These are phyloP conservation scores for Anguilla pacifica DNA, from an alignment of 2,797 vertebrate genomes.

Conservation along the genomic window DNA sequence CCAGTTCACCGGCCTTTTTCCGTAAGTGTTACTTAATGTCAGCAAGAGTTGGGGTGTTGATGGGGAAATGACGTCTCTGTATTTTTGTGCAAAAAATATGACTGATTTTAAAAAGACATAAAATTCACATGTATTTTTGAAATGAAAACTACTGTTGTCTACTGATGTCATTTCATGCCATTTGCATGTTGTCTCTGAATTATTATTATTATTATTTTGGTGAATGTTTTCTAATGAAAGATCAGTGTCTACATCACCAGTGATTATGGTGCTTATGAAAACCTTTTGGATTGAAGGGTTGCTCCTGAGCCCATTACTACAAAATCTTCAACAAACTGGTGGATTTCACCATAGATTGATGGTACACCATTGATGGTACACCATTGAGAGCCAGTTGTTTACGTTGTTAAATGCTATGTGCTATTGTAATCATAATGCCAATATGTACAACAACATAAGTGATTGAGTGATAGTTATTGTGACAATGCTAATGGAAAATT, in stretches of 20 bases:
- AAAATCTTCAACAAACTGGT: not conserved
- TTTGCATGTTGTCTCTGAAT: not conserved
- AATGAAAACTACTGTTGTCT: not conserved
- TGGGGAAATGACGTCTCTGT: not conserved
- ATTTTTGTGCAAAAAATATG: not conserved
- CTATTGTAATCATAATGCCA: no score
- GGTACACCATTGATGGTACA: no score
- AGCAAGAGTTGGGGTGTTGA: not conserved
- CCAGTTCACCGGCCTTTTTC: conserved; percentile 86
- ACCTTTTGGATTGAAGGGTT: not conserved
- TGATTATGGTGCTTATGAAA: no score
- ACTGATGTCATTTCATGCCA: no score
- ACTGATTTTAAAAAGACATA: not conserved
- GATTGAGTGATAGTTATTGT: no score
- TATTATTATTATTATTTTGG: not conserved
- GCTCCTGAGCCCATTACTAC: not conserved
- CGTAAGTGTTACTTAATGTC: conserved; percentile 69
- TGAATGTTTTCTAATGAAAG: no score
- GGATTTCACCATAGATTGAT: no score
- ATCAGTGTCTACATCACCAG: no score
- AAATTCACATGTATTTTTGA: not conserved
- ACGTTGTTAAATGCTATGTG: no score
- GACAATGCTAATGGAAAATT: no score
- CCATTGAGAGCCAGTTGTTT: no score
- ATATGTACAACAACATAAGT: no score